Conservation (phyloP, 2,888 invertebrate genomes). For the Agrotis puta region DNA sequence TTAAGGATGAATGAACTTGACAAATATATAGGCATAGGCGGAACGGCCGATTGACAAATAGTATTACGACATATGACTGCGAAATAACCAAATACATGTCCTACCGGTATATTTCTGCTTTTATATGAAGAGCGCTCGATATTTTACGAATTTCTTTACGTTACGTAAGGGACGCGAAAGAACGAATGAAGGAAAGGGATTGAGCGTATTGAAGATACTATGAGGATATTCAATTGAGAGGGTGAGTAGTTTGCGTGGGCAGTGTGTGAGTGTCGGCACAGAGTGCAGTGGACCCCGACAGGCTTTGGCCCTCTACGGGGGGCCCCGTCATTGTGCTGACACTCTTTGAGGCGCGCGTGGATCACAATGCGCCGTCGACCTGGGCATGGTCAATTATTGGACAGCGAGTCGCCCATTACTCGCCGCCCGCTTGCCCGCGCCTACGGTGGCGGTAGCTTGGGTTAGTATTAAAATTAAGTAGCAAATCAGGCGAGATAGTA, state of each 20-base stretch:
- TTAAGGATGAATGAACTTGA: not conserved
- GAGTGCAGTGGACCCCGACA: too few relatives aligned
- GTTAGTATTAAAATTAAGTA: too few relatives aligned
- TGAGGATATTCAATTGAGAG: not conserved
- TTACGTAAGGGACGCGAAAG: slow-evolving; percentile 2
- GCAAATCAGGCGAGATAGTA: too few relatives aligned
- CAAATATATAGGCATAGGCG: not conserved
- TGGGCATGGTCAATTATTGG: too few relatives aligned
- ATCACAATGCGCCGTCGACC: too few relatives aligned
- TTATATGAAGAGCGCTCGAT: not conserved
- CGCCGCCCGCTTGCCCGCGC: too few relatives aligned
- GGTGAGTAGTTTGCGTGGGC: not conserved
- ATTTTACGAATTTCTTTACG: slow-evolving; percentile 14
- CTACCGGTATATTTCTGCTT: not conserved
- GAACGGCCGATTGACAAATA: not conserved
- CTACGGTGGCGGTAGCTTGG: too few relatives aligned
- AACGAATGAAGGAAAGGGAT: not conserved
- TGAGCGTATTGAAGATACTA: not conserved
- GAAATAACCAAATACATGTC: not conserved
- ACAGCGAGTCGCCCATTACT: too few relatives aligned
- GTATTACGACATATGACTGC: slow-evolving; percentile 12
- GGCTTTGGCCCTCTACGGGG: too few relatives aligned
- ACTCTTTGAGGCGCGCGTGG: too few relatives aligned
- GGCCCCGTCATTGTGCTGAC: too few relatives aligned
- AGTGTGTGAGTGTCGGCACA: too few relatives aligned